Evolutionary conservation across 1,140 invertebrate species (phyloP).

Genomic region (Wasmannia auropunctata): DNA sequence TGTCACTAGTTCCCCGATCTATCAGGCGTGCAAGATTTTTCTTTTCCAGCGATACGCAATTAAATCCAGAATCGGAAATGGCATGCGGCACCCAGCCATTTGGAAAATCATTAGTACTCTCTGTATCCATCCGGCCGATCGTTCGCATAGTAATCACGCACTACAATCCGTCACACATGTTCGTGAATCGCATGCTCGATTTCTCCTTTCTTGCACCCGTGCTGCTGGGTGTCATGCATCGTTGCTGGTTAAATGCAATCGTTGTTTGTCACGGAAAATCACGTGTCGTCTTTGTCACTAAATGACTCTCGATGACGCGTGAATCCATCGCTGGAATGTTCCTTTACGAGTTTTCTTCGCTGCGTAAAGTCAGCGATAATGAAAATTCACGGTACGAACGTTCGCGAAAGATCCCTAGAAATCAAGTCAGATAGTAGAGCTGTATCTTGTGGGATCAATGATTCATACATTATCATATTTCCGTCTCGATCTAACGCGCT

Average conservation of each 20-base stretch:
- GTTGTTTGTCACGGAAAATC: slow-evolving; percentile 2
- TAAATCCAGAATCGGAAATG: slow-evolving; percentile 8
- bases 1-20: neutral
- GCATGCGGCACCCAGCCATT: neutral
- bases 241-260: neutral
- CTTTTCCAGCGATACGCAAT: neutral
- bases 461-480: neutral
- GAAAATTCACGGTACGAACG: neutral
- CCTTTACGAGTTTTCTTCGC: neutral
- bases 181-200: slow-evolving; percentile 32
- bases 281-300: neutral
- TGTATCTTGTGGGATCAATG: slow-evolving; percentile 12
- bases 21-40: neutral
- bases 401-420: neutral
- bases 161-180: neutral
- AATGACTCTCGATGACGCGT: neutral
- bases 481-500: neutral
- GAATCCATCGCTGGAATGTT: neutral
- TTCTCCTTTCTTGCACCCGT: neutral
- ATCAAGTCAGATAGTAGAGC: neutral
- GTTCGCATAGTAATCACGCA: neutral
- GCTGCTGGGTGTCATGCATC: neutral
- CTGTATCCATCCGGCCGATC: neutral
- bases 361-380: neutral
- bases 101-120: slow-evolving; percentile 19